Percentiles rank a stretch among this genome's conserved stretches.
These are phyloP conservation scores for Solea senegalensis DNA, from an alignment of 2,113 vertebrate species.

Conservation along the genomic window DNA sequence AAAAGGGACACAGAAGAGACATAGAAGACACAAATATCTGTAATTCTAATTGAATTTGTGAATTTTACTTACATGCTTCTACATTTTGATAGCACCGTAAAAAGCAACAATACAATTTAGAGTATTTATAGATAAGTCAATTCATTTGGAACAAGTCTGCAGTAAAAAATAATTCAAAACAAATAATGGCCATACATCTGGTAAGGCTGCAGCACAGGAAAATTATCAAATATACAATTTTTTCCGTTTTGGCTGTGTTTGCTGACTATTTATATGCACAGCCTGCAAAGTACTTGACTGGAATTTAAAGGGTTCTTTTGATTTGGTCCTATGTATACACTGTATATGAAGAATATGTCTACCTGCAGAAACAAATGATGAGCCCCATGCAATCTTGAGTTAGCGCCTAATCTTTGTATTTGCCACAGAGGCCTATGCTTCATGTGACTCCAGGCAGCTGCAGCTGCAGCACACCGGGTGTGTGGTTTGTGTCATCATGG, in stretches of 20 bases:
- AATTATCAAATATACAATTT: not conserved
- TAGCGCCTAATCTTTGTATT: too few species aligned
- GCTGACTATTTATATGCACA: too few species aligned
- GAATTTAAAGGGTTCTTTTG: too few species aligned
- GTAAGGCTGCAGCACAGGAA: not conserved
- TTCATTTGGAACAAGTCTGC: not conserved
- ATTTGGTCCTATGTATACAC: too few species aligned
- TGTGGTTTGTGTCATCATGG: constrained; percentile 89
- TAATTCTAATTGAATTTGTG: too few species aligned
- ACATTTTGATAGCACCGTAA: not conserved
- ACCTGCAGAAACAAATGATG: not conserved
- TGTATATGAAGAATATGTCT: too few species aligned
- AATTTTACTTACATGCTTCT: too few species aligned
- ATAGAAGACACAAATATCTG: too few species aligned
- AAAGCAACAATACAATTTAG: not conserved
- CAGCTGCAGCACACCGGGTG: constrained; percentile 90
- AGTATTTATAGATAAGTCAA: not conserved
- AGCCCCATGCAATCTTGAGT: not conserved
- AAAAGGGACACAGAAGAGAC: too few species aligned
- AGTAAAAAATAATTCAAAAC: not conserved
- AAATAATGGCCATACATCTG: not conserved
- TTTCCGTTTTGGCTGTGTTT: too few species aligned
- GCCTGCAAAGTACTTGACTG: too few species aligned
- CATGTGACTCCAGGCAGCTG: constrained; percentile 75
- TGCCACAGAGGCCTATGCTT: not conserved